Percentiles rank a stretch among this genome's conserved stretches.
Conservation (phyloP, 2,888 invertebrate genomes). For the Germaria angustata region DNA sequence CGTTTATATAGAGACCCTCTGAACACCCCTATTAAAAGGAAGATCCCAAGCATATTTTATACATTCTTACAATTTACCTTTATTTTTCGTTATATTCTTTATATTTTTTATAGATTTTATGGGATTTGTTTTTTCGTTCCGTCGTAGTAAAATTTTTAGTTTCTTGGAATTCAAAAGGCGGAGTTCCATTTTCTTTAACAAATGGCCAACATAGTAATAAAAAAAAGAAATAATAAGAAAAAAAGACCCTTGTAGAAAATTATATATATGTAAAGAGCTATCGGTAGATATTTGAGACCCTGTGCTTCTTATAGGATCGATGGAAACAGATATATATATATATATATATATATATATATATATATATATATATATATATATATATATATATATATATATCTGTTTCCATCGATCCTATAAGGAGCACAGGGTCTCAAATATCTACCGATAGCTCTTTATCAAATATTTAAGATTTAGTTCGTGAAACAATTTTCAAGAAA, state of each 20-base stretch:
- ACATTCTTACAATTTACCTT: slow-evolving; percentile 61
- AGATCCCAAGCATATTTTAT: slow-evolving; percentile 34
- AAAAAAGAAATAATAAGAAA: background rate
- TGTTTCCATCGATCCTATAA: no score
- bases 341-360: no score
- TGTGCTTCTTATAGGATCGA: no score
- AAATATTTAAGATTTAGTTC: no score
- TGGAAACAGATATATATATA: no score
- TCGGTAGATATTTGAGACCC: no score
- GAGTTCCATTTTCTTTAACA: slow-evolving; percentile 45
- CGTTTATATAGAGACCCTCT: no score
- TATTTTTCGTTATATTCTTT: slow-evolving; percentile 20
- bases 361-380: no score
- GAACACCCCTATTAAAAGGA: background rate
- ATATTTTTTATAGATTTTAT: slow-evolving; percentile 9
- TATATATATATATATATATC: no score
- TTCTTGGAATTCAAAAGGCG: slow-evolving; percentile 57
- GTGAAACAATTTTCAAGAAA: no score
- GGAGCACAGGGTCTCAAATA: no score
- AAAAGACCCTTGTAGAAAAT: background rate
- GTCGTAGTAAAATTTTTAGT: slow-evolving; percentile 32
- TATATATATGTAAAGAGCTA: background rate
- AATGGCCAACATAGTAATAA: background rate
- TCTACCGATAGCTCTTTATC: no score
- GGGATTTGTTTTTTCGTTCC: slow-evolving; percentile 4